Evolutionary conservation across 1,140 invertebrate genomes (phyloP).

Genomic region (Anastrepha ludens): DNA sequence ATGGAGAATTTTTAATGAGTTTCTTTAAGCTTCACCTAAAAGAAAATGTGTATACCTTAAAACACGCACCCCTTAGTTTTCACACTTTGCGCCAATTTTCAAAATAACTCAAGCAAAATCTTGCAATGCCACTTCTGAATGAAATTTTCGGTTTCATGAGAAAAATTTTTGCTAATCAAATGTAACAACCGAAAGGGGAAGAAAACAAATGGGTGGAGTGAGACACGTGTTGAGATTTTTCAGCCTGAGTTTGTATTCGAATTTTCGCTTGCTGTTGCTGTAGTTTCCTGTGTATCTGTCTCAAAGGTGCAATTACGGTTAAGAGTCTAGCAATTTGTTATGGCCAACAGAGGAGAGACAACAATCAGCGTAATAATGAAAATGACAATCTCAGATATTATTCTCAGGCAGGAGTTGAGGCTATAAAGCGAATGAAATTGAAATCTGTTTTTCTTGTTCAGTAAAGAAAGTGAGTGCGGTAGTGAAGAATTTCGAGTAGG

Average conservation of each 20-base stretch:
- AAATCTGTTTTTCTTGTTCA: background rate
- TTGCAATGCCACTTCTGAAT: background rate
- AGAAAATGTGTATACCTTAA: too few relatives aligned
- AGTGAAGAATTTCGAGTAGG: background rate
- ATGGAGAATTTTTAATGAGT: too few relatives aligned
- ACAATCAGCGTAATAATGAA: conserved; percentile 12
- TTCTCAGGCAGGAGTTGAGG: background rate
- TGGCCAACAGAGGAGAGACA: background rate
- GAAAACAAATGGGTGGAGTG: background rate
- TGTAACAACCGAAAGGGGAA: background rate
- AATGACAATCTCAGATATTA: background rate
- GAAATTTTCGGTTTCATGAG: background rate
- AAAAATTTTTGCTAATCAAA: background rate
- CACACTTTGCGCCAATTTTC: background rate
- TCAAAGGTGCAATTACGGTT: background rate
- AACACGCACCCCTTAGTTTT: too few relatives aligned
- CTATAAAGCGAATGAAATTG: background rate
- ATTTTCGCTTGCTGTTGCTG: background rate
- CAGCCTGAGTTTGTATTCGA: background rate
- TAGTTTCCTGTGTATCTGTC: background rate
- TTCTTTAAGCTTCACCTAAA: too few relatives aligned
- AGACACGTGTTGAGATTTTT: background rate
- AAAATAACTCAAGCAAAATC: conserved; percentile 7
- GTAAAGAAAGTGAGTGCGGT: background rate
- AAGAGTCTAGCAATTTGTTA: conserved; percentile 17